phyloP scores from a whole-genome alignment of 2,113 vertebrate species.

The Aramus guarauna region DNA sequence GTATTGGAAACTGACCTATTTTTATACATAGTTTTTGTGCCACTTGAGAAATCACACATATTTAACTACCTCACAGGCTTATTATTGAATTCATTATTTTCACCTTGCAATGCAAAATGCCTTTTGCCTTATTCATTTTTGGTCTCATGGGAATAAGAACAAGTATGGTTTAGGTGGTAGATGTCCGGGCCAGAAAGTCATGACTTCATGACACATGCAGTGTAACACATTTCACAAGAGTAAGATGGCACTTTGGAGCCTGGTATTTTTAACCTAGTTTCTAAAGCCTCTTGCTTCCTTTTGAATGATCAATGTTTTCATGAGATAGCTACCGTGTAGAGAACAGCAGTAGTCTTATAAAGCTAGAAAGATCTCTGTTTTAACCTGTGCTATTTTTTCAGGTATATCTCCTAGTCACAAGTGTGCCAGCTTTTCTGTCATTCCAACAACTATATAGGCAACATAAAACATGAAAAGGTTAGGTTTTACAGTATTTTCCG shows the following conservation, averaged over 20 bases:
- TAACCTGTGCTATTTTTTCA: neutral
- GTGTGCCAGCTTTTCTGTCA: neutral
- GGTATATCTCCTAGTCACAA: neutral
- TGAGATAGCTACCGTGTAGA: neutral
- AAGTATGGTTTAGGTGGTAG: neutral
- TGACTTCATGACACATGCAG: neutral
- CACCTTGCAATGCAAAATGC: neutral
- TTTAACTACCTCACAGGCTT: neutral
- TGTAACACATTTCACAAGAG: neutral
- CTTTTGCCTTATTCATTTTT: neutral
- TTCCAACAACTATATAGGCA: neutral
- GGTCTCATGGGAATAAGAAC: neutral
- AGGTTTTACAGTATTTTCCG: neutral
- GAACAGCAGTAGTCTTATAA: neutral
- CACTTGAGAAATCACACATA: neutral
- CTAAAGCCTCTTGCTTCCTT: neutral
- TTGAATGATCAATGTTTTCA: neutral
- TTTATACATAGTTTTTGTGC: neutral
- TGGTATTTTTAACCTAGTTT: neutral
- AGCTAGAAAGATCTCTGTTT: neutral
- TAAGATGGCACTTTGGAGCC: neutral
- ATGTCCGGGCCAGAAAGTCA: neutral
- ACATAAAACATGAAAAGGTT: neutral
- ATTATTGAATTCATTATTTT: neutral
- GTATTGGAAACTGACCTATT: neutral